A percentile compares a stretch with the other conserved stretches of the same genome.
Evolutionary conservation across 2,888 invertebrate genomes (phyloP).

Genomic region (Parasteatoda lunata): DNA sequence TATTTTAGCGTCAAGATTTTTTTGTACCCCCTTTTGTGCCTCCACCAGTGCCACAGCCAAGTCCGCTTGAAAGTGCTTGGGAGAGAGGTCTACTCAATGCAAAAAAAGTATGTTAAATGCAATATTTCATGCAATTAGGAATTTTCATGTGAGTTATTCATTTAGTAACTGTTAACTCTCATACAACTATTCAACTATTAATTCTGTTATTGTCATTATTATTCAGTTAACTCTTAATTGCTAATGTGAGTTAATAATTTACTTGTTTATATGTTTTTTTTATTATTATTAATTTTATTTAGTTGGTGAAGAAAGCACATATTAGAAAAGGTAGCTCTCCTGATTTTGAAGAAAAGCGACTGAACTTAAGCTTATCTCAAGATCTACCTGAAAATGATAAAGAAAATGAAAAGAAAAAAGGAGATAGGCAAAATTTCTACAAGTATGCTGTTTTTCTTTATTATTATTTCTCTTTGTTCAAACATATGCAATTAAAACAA

Average conservation of each 20-base stretch:
- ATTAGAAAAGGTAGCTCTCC: conserved; percentile 95
- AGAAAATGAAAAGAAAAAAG: conserved; percentile 71
- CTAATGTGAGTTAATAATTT: background rate
- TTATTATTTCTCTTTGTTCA: too few relatives aligned
- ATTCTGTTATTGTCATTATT: too few relatives aligned
- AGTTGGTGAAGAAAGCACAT: conserved; percentile 90
- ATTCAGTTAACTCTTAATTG: too few relatives aligned
- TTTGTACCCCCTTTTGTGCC: conserved; percentile 34
- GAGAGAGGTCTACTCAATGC: conserved; percentile 95
- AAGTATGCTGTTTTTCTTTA: conserved; percentile 3
- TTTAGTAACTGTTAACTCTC: too few relatives aligned
- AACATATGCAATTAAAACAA: too few relatives aligned
- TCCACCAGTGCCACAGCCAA: conserved; percentile 12
- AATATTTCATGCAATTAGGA: background rate
- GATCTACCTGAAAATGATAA: conserved; percentile 70
- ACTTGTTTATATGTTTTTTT: conserved; percentile 47
- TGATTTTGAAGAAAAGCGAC: conserved; percentile 96
- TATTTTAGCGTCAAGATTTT: conserved; percentile 19
- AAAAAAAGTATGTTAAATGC: conserved; percentile 82
- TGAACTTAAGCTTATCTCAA: conserved; percentile 86
- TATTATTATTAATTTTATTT: background rate
- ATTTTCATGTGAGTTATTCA: too few relatives aligned
- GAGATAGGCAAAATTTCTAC: conserved; percentile 16
- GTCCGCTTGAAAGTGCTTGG: conserved; percentile 86
- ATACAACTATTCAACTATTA: too few relatives aligned